Evolutionary conservation across 92 coral and sea anemone species (phyloP).

Genomic region (Epizoanthus scotinus): DNA sequence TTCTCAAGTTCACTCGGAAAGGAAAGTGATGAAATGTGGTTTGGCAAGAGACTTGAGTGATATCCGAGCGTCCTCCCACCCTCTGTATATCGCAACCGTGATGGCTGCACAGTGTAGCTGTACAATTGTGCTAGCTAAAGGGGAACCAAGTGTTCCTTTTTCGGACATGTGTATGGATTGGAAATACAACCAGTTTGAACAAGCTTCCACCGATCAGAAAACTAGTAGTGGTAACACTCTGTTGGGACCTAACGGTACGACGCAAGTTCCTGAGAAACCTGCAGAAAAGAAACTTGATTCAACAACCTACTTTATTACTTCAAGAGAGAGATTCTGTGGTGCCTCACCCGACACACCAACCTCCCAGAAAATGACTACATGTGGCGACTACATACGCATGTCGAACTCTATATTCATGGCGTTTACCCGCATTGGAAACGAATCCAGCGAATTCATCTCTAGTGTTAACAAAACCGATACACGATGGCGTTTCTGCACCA

Average conservation of each 20-base stretch:
- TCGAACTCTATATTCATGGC: not conserved
- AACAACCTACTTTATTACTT: not conserved
- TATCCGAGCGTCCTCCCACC: not conserved
- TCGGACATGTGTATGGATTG: not conserved
- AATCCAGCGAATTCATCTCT: not conserved
- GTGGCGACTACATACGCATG: not conserved
- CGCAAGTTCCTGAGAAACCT: not conserved
- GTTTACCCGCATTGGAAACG: not conserved
- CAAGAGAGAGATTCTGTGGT: not conserved
- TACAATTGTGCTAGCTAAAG: too few species aligned
- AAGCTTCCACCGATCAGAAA: not conserved
- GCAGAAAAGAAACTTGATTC: not conserved
- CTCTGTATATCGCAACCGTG: not conserved
- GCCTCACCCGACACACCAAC: not conserved
- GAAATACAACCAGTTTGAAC: not conserved
- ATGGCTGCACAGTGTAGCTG: conserved; percentile 7
- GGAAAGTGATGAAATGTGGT: not conserved
- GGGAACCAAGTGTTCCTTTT: too few species aligned
- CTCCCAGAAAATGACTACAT: not conserved
- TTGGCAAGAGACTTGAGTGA: not conserved
- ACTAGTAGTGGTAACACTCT: not conserved
- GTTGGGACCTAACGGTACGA: not conserved
- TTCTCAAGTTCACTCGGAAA: not conserved
- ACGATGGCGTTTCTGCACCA: not conserved
- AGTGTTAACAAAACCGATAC: not conserved